These are phyloP conservation scores for Tursiops truncatus DNA, from an alignment of 2,113 vertebrate genomes.

Conservation along the genomic window DNA sequence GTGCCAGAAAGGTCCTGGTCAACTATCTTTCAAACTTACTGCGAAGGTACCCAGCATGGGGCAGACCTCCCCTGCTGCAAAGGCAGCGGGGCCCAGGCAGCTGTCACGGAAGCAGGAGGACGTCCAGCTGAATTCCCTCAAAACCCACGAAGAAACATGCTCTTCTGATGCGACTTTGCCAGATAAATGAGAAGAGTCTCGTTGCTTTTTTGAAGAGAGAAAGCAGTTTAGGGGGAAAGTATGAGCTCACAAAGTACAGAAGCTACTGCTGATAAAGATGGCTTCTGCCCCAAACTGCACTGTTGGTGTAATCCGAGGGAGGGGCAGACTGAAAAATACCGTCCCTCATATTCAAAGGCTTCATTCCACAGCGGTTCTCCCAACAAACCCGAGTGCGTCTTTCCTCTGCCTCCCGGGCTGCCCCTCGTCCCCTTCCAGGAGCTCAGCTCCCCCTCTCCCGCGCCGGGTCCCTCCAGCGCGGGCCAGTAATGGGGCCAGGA, in stretches of 20 bases:
- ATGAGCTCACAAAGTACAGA: rapidly evolving
- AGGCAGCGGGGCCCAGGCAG: too few species aligned
- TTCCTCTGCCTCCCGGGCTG: rapidly evolving
- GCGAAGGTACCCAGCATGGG: too few species aligned
- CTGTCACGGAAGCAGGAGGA: too few species aligned
- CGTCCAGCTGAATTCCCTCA: neutral
- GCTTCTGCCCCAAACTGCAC: neutral
- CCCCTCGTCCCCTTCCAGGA: rapidly evolving
- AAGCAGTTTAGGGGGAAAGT: too few species aligned
- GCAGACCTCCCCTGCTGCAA: too few species aligned
- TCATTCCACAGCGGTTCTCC: neutral
- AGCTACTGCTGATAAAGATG: neutral
- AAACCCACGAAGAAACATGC: neutral
- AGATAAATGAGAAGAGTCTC: neutral
- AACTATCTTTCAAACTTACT: neutral
- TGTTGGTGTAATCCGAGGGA: neutral
- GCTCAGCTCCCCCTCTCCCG: neutral
- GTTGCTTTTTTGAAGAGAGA: neutral
- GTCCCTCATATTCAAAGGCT: neutral
- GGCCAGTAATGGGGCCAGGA: neutral
- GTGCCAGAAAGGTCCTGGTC: neutral
- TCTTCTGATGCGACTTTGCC: neutral
- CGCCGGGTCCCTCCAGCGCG: rapidly evolving
- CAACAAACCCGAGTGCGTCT: neutral
- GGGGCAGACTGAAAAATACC: neutral